A percentile compares a stretch with the other conserved stretches of the same genome.
Conservation (phyloP, 2,888 invertebrate genomes). For the Hirtodrosophila duncani region DNA sequence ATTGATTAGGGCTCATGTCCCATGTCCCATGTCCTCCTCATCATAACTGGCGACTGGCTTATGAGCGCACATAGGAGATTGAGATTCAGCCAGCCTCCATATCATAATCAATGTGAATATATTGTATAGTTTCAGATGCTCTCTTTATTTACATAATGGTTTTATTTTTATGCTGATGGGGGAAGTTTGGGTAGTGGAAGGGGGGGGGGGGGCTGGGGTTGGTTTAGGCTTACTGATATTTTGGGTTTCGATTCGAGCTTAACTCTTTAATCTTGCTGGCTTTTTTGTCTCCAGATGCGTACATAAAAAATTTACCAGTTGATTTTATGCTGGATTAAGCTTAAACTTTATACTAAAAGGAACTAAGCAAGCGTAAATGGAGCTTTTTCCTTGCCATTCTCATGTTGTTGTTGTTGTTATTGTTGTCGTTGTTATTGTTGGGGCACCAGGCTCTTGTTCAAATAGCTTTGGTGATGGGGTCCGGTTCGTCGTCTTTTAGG, state of each 20-base stretch:
- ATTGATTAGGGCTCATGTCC: constrained; percentile 44
- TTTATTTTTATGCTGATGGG: constrained; percentile 2
- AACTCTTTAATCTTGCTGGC: constrained; percentile 66
- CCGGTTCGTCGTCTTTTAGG: constrained; percentile 37
- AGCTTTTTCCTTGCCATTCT: constrained; percentile 27
- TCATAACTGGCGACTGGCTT: constrained; percentile 60
- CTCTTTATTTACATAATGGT: constrained; percentile 34
- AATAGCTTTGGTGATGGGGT: constrained; percentile 68
- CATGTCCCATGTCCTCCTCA: constrained; percentile 27
- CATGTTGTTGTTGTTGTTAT: constrained; percentile 7
- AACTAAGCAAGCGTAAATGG: constrained; percentile 74
- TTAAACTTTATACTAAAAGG: constrained; percentile 74
- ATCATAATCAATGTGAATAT: constrained; percentile 54
- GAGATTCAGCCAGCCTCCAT: constrained; percentile 23
- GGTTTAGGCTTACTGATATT: constrained; percentile 16
- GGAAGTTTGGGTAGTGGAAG: not conserved
- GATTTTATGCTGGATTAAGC: constrained; percentile 74
- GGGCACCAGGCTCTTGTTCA: constrained; percentile 47
- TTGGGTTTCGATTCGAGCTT: constrained; percentile 29
- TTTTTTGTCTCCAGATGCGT: constrained; percentile 36
- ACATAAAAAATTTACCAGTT: constrained; percentile 73
- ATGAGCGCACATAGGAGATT: constrained; percentile 14
- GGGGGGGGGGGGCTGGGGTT: constrained; percentile 1
- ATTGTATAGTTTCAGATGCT: constrained; percentile 34
- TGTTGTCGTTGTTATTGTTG: constrained; percentile 24